phyloP scores from a whole-genome alignment of 2,113 vertebrate species.

The Dendrocopos noguchii region DNA sequence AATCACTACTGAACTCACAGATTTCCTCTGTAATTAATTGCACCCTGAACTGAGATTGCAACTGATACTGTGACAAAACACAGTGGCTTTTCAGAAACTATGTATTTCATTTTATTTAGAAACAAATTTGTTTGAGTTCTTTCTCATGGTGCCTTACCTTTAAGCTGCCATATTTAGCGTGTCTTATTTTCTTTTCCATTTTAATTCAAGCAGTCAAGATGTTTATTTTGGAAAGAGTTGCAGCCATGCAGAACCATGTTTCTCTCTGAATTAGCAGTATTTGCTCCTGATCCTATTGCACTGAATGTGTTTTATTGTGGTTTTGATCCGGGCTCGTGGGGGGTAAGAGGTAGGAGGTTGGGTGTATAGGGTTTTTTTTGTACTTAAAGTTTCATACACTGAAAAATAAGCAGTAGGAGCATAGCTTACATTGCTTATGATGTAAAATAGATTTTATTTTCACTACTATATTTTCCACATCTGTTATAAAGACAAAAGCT shows the following conservation, averaged over 20 bases:
- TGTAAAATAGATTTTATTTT: not conserved
- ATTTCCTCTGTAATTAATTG: not conserved
- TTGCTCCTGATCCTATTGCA: not conserved
- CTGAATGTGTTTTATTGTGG: rapidly evolving
- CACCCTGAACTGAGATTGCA: not conserved
- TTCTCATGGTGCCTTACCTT: not conserved
- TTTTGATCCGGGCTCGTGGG: not conserved
- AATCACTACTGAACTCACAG: not conserved
- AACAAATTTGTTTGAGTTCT: not conserved
- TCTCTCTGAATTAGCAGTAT: not conserved
- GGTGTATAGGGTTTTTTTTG: not conserved
- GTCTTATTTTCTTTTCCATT: not conserved
- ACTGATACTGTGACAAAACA: not conserved
- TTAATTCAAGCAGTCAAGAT: not conserved
- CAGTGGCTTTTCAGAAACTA: not conserved
- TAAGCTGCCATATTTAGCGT: not conserved
- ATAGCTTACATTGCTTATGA: not conserved
- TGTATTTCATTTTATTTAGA: not conserved
- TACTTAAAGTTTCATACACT: not conserved
- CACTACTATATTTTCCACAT: not conserved
- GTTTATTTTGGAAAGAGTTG: not conserved
- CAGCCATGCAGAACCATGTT: not conserved
- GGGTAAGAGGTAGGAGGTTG: no score
- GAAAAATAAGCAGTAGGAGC: not conserved
- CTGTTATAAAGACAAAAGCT: not conserved